Evolutionary conservation across 2,888 invertebrate species (phyloP).

Genomic region (Pyrocoelia pectoralis): DNA sequence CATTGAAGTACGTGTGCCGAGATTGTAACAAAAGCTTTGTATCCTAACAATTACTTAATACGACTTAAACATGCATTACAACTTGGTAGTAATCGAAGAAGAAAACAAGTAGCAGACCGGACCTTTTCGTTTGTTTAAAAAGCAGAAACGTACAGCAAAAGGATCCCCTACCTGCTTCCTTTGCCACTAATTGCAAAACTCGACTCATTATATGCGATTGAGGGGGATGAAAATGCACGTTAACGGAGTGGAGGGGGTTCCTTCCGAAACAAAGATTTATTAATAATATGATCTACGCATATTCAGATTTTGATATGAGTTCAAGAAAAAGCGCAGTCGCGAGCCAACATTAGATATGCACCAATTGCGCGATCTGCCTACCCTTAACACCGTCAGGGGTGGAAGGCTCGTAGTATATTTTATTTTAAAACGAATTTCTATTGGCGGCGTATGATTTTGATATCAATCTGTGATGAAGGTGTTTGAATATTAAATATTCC

Average conservation of each 20-base stretch:
- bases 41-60: background rate
- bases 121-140: background rate
- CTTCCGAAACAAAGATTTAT: too few relatives aligned
- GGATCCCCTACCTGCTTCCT: too few relatives aligned
- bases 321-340: constrained; percentile 52
- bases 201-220: too few relatives aligned
- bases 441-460: constrained; percentile 51
- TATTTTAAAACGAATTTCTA: constrained; percentile 58
- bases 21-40: background rate
- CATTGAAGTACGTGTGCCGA: background rate
- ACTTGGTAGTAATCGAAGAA: background rate
- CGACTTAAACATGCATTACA: background rate
- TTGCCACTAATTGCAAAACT: too few relatives aligned
- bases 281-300: too few relatives aligned
- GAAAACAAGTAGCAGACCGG: background rate
- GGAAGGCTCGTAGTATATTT: constrained; percentile 50
- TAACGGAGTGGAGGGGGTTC: too few relatives aligned
- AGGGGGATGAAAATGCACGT: too few relatives aligned
- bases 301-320: constrained; percentile 56
- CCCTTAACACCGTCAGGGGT: constrained; percentile 51
- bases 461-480: constrained; percentile 23
- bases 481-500: background rate
- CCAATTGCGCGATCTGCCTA: constrained; percentile 54
- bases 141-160: background rate
- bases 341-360: constrained; percentile 61